phyloP scores from a whole-genome alignment of 1,140 invertebrate species.

The Acromyrmex charruanus region DNA sequence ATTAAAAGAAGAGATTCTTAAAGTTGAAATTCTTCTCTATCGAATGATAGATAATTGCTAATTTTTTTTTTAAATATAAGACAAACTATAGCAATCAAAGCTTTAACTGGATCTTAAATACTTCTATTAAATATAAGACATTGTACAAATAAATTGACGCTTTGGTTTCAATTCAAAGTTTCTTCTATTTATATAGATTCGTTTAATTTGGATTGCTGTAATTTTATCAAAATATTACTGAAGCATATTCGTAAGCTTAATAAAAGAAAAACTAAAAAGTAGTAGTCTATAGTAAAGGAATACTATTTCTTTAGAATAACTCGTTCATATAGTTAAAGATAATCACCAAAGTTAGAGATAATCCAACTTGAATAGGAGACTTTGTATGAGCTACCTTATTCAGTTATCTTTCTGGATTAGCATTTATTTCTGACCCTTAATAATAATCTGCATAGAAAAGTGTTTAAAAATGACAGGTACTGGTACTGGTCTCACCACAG shows the following conservation, averaged over 20 bases:
- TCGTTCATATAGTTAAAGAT: background rate
- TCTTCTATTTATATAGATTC: background rate
- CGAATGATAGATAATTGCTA: too few relatives aligned
- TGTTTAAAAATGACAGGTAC: background rate
- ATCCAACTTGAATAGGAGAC: slow-evolving; percentile 16
- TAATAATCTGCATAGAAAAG: slow-evolving; percentile 1
- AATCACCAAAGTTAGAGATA: slow-evolving; percentile 17
- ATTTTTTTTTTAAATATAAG: too few relatives aligned
- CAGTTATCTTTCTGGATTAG: background rate
- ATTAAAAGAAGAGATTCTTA: too few relatives aligned
- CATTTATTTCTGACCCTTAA: background rate
- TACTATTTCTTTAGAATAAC: slow-evolving; percentile 9
- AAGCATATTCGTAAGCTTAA: background rate
- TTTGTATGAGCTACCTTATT: slow-evolving; percentile 10
- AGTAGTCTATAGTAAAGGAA: background rate
- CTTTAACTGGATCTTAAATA: too few relatives aligned
- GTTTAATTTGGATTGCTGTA: background rate
- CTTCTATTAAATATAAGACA: too few relatives aligned
- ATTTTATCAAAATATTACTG: background rate
- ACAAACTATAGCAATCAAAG: too few relatives aligned
- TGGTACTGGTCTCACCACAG: background rate
- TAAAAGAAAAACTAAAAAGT: slow-evolving; percentile 6
- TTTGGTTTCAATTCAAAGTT: background rate
- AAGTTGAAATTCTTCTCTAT: too few relatives aligned
- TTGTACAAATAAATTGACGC: too few relatives aligned